A percentile compares a stretch with the other conserved stretches of the same genome.
Evolutionary conservation across 2,888 invertebrate genomes (phyloP).

Genomic region (Eupithecia subumbrata): DNA sequence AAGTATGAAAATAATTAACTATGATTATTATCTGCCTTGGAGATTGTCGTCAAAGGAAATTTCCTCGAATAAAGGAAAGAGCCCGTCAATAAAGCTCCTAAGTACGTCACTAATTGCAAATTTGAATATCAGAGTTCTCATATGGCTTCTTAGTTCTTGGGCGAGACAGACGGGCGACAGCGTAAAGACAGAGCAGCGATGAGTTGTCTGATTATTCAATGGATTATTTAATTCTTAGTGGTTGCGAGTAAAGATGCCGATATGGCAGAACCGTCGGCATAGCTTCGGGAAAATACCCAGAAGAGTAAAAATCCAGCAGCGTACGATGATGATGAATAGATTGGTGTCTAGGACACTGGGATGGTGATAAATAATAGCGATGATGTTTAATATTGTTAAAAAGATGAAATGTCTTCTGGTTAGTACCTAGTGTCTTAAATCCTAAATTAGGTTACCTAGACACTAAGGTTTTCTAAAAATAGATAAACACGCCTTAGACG

Average conservation of each 20-base stretch:
- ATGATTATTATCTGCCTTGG: not conserved
- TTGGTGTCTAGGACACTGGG: too few relatives aligned
- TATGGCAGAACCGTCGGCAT: not conserved
- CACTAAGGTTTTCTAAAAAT: too few relatives aligned
- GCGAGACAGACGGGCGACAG: not conserved
- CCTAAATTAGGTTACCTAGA: too few relatives aligned
- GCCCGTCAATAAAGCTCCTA: not conserved
- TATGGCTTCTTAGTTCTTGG: not conserved
- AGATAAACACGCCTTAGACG: too few relatives aligned
- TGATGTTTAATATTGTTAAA: too few relatives aligned
- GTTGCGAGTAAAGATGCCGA: too few relatives aligned
- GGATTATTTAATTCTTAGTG: not conserved
- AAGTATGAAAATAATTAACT: not conserved
- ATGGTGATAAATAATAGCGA: too few relatives aligned
- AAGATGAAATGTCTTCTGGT: too few relatives aligned
- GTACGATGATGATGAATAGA: too few relatives aligned
- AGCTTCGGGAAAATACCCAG: too few relatives aligned
- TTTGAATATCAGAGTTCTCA: not conserved
- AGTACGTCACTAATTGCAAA: conserved; percentile 11
- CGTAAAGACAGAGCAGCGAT: not conserved
- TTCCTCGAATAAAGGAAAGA: conserved; percentile 4
- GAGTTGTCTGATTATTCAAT: not conserved
- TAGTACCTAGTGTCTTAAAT: too few relatives aligned
- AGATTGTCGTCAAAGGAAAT: not conserved
- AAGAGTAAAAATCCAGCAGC: too few relatives aligned